Base-by-base conservation (phyloP, 2,888 invertebrate genomes). In the Rhamphomyia laevipes region DNA sequence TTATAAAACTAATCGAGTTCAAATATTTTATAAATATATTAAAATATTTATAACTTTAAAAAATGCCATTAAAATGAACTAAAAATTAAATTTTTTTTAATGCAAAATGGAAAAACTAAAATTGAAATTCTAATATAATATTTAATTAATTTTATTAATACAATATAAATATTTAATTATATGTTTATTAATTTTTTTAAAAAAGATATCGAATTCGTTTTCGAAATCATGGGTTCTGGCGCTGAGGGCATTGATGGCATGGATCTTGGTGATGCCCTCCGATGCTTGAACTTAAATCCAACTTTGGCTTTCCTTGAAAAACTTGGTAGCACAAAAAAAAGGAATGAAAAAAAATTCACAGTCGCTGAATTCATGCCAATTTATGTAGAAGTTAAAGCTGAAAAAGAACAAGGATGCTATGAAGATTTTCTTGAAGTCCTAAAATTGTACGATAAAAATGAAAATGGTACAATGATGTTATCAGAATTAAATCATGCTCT, bases 371-470 rank as follows among this genome's bases (percentile, higher is more conserved):
- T 95, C 81, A 81, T 94, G 66, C 94, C 95, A 66, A 92, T 96
- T 76, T 95, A 82, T 81, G 81, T 86, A 73, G 89, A 91, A 63
- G 67, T 85, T 63, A 86, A 88, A 76, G 89, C 90, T 76, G 92
- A 93, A 75, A 94, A 94, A 75, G 95, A 95, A 72, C 85, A 86
- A 68, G 95, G 95, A 56, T 84, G 86, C 67, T 90, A 85, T 71
- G 94, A 94, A 68, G 96, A 96, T 77, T 96, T 95, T 80, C 78
- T 93, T 71, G 95, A 96, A 77, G 93, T 93, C 76, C 79, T 96
- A 75, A 94, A 93, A 74, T 81, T 95, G 68, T 96, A 95, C 79
- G 96, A 96, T 82, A 92, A 95, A 77, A 81, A 82, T 71, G 94
- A 94, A 70, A 87, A 93, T 63, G 94, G 95, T 58, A 83, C 80